Base-by-base conservation (phyloP, 2,888 invertebrate species). In the Heliconius cydno region DNA sequence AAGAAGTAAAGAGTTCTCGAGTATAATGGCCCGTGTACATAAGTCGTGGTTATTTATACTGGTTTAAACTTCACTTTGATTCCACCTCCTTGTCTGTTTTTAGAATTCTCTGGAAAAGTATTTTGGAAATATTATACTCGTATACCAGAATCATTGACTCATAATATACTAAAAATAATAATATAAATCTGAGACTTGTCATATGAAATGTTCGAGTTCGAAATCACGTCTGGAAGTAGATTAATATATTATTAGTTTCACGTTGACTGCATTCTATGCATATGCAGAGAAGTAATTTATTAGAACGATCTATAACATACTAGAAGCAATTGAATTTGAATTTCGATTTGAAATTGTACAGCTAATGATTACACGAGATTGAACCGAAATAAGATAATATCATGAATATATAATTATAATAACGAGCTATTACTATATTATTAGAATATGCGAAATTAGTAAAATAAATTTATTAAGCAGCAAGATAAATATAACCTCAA, bases 1-100 rank as follows among this genome's bases (percentile, higher is more conserved):
- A 93, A 94, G 94, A 91, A 94, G 94, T 91, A 94, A 94, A 93
- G 94, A 94, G 94, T 93, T 94, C 90, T 88, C 86, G 84, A 87
- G 88, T 86, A 87, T 89, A 88, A 88, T 88, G 86, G 85, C 84
- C 82, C 83, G 84, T 86, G 85, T 85, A 86, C 85, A 86, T 86
- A 86, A 85, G 84, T 84, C 84, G 83, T 82, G 84, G 84, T 84
- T 86, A 85, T 85, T 84, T 85, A 85, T 86, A 84, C 83, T 83
- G 83, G 82, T 86, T 86, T 86, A 85, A 86, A 85, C 83, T 86
- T 84, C 75, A 81, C 80, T 83, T 80, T 81, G 80, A 81, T 83
- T 82, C 79, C 74, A 71, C 79, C 34, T 77, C 76, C 68, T 77
- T 68, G 67, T 81, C 77, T 80, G 25, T 78, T 73, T 57, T 38